phyloP scores from a whole-genome alignment of 2,888 invertebrate species.

The Drosophila flavopinicola region DNA sequence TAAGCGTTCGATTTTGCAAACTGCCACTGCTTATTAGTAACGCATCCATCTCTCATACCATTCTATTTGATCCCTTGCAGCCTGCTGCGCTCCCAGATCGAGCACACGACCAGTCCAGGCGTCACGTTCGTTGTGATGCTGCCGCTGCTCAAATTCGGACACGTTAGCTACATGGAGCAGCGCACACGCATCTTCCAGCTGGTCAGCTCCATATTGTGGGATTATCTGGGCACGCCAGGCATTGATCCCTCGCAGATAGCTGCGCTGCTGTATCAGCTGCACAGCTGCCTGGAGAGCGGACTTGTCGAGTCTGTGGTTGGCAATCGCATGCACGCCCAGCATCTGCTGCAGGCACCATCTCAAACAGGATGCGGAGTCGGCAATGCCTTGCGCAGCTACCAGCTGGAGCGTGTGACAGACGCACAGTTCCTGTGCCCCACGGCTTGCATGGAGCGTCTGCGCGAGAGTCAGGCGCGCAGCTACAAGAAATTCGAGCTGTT shows the following conservation, averaged over 20 bases:
- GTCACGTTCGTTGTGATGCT: slow-evolving; percentile 89
- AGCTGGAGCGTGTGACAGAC: slow-evolving; percentile 81
- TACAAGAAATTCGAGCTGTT: slow-evolving; percentile 85
- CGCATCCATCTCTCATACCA: background rate
- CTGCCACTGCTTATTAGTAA: too few relatives aligned
- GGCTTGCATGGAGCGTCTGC: slow-evolving; percentile 74
- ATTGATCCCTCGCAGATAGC: slow-evolving; percentile 84
- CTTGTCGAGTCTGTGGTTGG: slow-evolving; percentile 90
- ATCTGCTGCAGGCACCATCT: slow-evolving; percentile 73
- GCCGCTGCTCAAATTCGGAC: slow-evolving; percentile 88
- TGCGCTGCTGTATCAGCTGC: slow-evolving; percentile 90
- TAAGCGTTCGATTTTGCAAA: slow-evolving; percentile 25
- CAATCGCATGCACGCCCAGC: slow-evolving; percentile 83
- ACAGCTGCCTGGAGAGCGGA: slow-evolving; percentile 87
- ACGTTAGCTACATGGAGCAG: slow-evolving; percentile 88
- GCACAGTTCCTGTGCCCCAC: slow-evolving; percentile 82
- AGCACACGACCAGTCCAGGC: slow-evolving; percentile 84
- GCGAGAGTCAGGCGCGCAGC: slow-evolving; percentile 83
- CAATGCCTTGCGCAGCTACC: slow-evolving; percentile 74
- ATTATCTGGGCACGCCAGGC: slow-evolving; percentile 86
- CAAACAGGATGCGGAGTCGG: slow-evolving; percentile 32
- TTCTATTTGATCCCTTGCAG: slow-evolving; percentile 47
- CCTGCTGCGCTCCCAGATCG: slow-evolving; percentile 84
- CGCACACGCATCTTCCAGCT: slow-evolving; percentile 88
- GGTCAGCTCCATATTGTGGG: slow-evolving; percentile 89